Evolutionary conservation across 2,797 vertebrate species (phyloP).

Genomic region (Paratrypauchen microcephalus): DNA sequence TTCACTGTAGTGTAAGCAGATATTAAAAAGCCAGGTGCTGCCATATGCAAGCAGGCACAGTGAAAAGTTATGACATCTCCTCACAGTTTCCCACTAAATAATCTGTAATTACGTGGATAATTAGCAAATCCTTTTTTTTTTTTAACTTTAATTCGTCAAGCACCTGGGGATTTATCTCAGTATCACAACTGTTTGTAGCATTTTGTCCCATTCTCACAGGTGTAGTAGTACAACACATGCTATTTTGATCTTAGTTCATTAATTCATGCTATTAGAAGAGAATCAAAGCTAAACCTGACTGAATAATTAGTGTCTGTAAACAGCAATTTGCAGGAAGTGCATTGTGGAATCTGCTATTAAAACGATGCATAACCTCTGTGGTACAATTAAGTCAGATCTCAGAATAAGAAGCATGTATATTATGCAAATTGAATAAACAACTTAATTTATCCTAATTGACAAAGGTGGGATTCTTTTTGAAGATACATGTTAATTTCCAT

Average conservation of each 20-base stretch:
- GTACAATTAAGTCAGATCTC: slow-evolving; percentile 55
- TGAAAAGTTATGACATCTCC: slow-evolving; percentile 35
- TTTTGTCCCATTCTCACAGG: slow-evolving; percentile 36
- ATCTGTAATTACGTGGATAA: slow-evolving; percentile 39
- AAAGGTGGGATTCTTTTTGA: slow-evolving; percentile 71
- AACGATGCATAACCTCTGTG: slow-evolving; percentile 54
- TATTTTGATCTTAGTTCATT: slow-evolving; percentile 41
- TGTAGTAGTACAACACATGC: slow-evolving; percentile 28
- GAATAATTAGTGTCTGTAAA: slow-evolving; percentile 61
- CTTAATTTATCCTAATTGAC: slow-evolving; percentile 70
- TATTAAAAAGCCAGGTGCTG: slow-evolving; percentile 19
- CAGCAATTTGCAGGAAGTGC: slow-evolving; percentile 62
- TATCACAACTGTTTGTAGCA: slow-evolving; percentile 5
- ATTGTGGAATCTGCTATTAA: slow-evolving; percentile 52
- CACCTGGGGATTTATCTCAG: slow-evolving; percentile 16
- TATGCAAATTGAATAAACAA: slow-evolving; percentile 68
- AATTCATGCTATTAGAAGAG: slow-evolving; percentile 27
- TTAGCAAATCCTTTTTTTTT: slow-evolving; percentile 33
- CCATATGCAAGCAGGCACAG: slow-evolving; percentile 7
- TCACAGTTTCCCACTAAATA: slow-evolving; percentile 38
- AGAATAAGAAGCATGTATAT: slow-evolving; percentile 65
- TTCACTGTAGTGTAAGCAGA: slow-evolving; percentile 1
- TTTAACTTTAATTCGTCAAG: slow-evolving; percentile 31
- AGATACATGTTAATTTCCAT: slow-evolving; percentile 67
- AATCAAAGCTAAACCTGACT: slow-evolving; percentile 61